A percentile compares a stretch with the other conserved stretches of the same genome.
Conservation (phyloP, 2,113 vertebrate genomes). For the Aix galericulata region DNA sequence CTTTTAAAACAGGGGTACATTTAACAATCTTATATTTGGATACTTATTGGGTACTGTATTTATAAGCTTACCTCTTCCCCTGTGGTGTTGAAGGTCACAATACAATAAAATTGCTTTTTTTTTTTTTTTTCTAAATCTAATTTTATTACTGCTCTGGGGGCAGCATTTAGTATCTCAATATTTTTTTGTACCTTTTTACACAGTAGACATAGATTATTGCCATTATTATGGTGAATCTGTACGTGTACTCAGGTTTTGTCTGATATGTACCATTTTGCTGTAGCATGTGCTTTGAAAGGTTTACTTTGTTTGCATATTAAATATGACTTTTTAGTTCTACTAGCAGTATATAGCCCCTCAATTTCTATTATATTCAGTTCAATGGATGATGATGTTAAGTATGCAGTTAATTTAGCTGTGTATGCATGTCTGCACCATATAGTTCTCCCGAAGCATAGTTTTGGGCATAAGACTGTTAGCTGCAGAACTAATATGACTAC, state of each 20-base stretch:
- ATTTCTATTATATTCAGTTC: background rate
- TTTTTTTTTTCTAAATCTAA: too few species aligned
- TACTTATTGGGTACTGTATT: background rate
- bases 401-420: background rate
- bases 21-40: background rate
- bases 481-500: background rate
- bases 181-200: background rate
- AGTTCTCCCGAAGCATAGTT: background rate
- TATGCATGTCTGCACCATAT: background rate
- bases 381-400: background rate
- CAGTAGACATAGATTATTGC: background rate
- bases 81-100: background rate
- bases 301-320: background rate
- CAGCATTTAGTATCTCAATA: background rate
- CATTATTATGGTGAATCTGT: background rate
- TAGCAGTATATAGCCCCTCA: background rate
- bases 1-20: background rate
- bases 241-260: background rate
- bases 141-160: background rate
- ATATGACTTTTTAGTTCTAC: background rate
- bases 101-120: too few species aligned
- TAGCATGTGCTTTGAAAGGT: fast-evolving
- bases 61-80: background rate
- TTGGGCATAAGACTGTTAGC: background rate
- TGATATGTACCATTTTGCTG: background rate